A percentile compares a stretch with the other conserved stretches of the same genome.
Evolutionary conservation across 35 echinoderm and acorn worm species (phyloP).

Genomic region (Patiria miniata): DNA sequence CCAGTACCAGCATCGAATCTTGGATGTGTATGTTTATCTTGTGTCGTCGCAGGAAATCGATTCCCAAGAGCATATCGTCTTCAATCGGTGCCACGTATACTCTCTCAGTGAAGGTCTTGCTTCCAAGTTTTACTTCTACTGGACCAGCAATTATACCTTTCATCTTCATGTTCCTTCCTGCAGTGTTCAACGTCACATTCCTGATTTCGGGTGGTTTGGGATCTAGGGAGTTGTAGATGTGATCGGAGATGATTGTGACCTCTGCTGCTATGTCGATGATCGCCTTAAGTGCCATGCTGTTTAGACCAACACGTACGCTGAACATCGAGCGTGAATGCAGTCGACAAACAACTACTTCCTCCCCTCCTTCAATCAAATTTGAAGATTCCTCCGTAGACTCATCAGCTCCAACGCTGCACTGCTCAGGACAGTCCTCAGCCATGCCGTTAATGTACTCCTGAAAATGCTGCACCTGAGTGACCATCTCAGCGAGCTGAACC

Average conservation of each 20-base stretch:
- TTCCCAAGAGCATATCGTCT: slow-evolving; percentile 63
- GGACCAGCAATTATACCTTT: slow-evolving; percentile 29
- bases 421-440: too few species aligned
- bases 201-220: slow-evolving; percentile 27
- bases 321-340: slow-evolving; percentile 5
- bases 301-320: background rate
- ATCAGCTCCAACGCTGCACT: too few species aligned
- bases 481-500: too few species aligned
- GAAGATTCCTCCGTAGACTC: too few species aligned
- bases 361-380: background rate
- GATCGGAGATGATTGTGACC: slow-evolving; percentile 44
- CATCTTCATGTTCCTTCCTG: slow-evolving; percentile 48
- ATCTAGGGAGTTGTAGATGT: background rate
- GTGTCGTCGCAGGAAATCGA: slow-evolving; percentile 36
- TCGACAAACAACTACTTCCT: slow-evolving; percentile 11
- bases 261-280: slow-evolving; percentile 48
- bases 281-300: background rate
- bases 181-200: background rate
- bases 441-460: too few species aligned
- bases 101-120: background rate
- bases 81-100: slow-evolving; percentile 65
- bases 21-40: slow-evolving; percentile 12
- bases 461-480: too few species aligned
- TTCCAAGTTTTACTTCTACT: slow-evolving; percentile 37
- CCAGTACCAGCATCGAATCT: background rate